Conservation (phyloP, 2,113 vertebrate species). For the Casuarius casuarius region DNA sequence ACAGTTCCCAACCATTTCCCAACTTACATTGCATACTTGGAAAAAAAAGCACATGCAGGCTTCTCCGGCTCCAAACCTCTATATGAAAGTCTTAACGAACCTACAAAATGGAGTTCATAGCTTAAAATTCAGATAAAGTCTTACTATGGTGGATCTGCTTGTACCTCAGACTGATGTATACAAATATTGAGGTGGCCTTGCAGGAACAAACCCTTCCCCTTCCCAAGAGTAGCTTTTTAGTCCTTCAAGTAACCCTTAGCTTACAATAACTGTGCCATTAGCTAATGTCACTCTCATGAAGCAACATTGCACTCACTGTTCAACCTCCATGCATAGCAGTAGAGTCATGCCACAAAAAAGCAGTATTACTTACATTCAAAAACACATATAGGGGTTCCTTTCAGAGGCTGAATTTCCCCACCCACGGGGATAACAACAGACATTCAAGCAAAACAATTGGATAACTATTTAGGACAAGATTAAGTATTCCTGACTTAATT, state of each 20-base stretch:
- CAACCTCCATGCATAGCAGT: neutral
- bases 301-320: neutral
- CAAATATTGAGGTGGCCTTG: neutral
- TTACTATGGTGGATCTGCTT: neutral
- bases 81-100: neutral
- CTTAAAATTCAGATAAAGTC: neutral
- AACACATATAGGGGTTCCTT: neutral
- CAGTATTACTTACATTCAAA: neutral
- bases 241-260: neutral
- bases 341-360: neutral
- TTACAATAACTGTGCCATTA: neutral
- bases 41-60: neutral
- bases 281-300: neutral
- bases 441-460: constrained; percentile 9
- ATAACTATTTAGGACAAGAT: constrained; percentile 14
- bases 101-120: neutral
- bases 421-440: constrained; percentile 4
- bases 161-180: neutral
- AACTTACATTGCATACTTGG: rapidly evolving
- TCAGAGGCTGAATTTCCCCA: neutral
- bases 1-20: neutral
- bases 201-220: neutral
- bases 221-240: neutral
- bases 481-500: constrained; percentile 35
- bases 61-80: neutral